Conservation (phyloP, 1,140 invertebrate genomes). For the Thaumatotibia leucotreta region DNA sequence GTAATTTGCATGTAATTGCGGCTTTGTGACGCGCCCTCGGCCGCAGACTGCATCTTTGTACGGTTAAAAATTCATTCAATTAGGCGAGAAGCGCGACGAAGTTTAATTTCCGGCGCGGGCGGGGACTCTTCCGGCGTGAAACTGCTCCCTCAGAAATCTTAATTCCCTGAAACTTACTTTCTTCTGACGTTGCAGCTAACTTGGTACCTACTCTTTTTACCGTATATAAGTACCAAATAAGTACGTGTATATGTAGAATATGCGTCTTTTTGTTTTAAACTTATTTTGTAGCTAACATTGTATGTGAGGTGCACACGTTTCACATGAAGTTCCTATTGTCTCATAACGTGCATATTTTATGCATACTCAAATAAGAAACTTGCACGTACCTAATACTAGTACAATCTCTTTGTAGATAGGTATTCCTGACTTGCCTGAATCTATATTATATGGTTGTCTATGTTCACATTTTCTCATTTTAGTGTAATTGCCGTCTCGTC, state of each 20-base stretch:
- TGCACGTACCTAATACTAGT: neutral
- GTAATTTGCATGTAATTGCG: conserved; percentile 72
- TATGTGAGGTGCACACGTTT: neutral
- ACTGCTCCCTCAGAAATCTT: conserved; percentile 45
- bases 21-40: conserved; percentile 47
- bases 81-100: conserved; percentile 54
- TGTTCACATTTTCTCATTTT: no score
- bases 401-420: no score
- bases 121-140: conserved; percentile 38
- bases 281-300: neutral
- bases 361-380: neutral
- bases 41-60: conserved; percentile 60
- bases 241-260: neutral
- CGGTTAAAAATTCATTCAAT: conserved; percentile 70
- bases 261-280: conserved; percentile 4
- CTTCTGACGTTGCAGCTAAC: conserved; percentile 18
- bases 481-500: no score
- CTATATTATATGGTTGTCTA: no score
- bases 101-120: conserved; percentile 48
- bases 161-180: conserved; percentile 39
- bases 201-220: neutral
- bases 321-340: neutral
- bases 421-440: no score
- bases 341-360: neutral
- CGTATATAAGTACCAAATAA: neutral